Base-by-base conservation (phyloP, 2,888 invertebrate genomes). In the Priocnemis perturbator region DNA sequence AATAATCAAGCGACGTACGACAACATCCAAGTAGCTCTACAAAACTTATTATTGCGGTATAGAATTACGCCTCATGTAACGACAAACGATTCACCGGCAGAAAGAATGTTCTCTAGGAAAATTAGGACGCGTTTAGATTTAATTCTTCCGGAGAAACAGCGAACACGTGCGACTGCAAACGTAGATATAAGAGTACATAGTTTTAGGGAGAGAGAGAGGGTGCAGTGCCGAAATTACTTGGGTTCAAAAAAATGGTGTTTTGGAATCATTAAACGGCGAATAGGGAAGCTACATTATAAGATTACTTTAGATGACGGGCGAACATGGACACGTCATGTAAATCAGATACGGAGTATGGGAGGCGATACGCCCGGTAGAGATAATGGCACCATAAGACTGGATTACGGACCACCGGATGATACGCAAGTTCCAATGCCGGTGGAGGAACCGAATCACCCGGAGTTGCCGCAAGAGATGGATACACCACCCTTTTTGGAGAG, bases 51-150 rank as follows among this genome's bases (percentile, higher is more conserved):
- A 20, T 20, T 63, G 26, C 48, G 45, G 4, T 57, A 57, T 30
- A 15, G 23, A 58, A 64, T 9, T 0, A 64, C 57, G n/a, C 0
- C 7, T 11, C 57, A 57, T 21, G 30, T 30, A 5, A 30, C 11
- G 48, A 64, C 17, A 48, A 50, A 37, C 0, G 37, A 50, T 17
- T 5, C 21, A 14, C 17, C 48, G 15, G 57, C 64, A 47, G n/a
- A 64, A n/a, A 30, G 20, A 20, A 57, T 64, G 48, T 57, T 57
- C 7, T 17, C 19, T 1, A 47, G 57, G 3, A 47, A 64, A 20
- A 57, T 64, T 15, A 30, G 48, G 48, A 64, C 56, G 2, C 48
- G 50, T 3, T 17, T 48, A 17, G 57, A 64, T n/a, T 56, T 64
- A 19, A 26, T 64, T 20, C 30, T 19, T 0, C 50, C 37, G 0